These are phyloP conservation scores for Cebus imitator DNA, from an alignment of 2,113 vertebrate genomes.

Conservation along the genomic window DNA sequence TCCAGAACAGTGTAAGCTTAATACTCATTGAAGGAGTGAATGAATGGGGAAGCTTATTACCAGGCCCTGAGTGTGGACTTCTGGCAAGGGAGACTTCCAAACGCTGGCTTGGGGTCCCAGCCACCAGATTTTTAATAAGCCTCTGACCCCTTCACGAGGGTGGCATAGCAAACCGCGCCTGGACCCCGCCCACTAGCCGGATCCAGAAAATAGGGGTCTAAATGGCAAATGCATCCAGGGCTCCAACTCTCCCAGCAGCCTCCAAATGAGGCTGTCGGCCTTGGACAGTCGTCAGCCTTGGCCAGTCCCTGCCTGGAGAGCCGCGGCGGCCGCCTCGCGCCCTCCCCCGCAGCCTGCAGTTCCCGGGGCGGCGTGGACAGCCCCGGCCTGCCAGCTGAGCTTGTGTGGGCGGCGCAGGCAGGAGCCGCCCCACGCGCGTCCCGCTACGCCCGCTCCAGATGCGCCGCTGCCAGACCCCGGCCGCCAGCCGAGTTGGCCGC, in stretches of 20 bases:
- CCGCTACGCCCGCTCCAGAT: not conserved
- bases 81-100: not conserved
- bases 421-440: not conserved
- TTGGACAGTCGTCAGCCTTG: not conserved
- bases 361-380: not conserved
- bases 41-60: not conserved
- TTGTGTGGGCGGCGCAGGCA: slow-evolving; percentile 7
- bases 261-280: not conserved
- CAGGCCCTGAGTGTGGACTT: not conserved
- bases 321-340: not conserved
- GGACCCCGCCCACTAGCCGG: not conserved
- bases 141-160: no score
- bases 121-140: not conserved
- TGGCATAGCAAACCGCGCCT: not conserved
- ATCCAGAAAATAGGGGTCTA: not conserved
- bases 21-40: not conserved
- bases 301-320: not conserved
- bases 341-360: not conserved
- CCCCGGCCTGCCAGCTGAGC: not conserved
- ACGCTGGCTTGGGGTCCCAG: not conserved
- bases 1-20: not conserved
- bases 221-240: no score
- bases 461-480: not conserved
- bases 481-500: not conserved
- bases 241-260: not conserved